Conservation (phyloP, 2,888 invertebrate genomes). For the Yponomeuta cagnagella region DNA sequence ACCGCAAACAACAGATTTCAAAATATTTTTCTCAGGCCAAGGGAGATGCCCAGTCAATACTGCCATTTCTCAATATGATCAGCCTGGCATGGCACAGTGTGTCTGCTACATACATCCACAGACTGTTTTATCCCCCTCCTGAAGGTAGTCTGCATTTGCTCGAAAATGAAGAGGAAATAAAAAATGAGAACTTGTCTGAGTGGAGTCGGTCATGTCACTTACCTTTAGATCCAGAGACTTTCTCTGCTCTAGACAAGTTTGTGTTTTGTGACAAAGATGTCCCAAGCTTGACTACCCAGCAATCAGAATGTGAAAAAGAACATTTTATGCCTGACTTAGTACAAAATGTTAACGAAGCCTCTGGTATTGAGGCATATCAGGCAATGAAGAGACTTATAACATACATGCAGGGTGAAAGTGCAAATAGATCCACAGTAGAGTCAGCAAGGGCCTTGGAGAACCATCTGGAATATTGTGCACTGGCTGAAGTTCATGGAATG, state of each 20-base stretch:
- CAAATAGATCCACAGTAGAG: slow-evolving; percentile 27
- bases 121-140: slow-evolving; percentile 28
- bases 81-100: slow-evolving; percentile 37
- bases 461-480: slow-evolving; percentile 34
- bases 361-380: slow-evolving; percentile 36
- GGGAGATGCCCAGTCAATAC: slow-evolving; percentile 22
- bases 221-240: slow-evolving; percentile 26
- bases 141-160: slow-evolving; percentile 26
- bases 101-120: slow-evolving; percentile 29
- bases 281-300: slow-evolving; percentile 25
- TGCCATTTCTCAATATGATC: slow-evolving; percentile 34
- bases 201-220: slow-evolving; percentile 34
- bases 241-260: slow-evolving; percentile 30
- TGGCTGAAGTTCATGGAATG: slow-evolving; percentile 25
- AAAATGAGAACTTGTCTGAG: slow-evolving; percentile 29
- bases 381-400: slow-evolving; percentile 38
- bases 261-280: slow-evolving; percentile 33
- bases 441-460: slow-evolving; percentile 37
- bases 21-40: slow-evolving; percentile 29
- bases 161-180: slow-evolving; percentile 23
- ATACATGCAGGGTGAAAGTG: slow-evolving; percentile 35
- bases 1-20: slow-evolving; percentile 36
- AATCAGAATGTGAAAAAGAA: slow-evolving; percentile 18
- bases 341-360: slow-evolving; percentile 18
- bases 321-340: not conserved